Evolutionary conservation across 2,797 vertebrate genomes (phyloP).

Genomic region (Mastacembelus armatus): DNA sequence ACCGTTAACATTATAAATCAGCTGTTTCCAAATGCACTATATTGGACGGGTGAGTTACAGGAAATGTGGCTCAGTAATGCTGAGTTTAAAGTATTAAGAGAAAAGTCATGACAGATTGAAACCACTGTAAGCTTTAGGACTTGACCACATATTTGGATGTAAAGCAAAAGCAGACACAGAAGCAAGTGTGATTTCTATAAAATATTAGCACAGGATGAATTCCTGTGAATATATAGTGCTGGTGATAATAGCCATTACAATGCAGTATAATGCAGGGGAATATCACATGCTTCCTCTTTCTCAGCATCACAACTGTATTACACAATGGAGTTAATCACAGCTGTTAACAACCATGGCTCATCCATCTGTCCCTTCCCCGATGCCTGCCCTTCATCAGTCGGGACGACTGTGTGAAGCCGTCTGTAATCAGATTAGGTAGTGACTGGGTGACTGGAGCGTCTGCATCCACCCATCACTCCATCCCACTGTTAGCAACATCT

Average conservation of each 20-base stretch:
- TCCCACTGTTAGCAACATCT: conserved; percentile 71
- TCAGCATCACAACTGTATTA: conserved; percentile 58
- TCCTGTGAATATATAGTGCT: background rate
- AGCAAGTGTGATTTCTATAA: background rate
- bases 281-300: conserved; percentile 34
- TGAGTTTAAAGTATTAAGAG: background rate
- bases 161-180: no score
- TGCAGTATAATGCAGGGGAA: conserved; percentile 1
- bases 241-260: background rate
- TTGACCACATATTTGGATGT: no score
- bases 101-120: background rate
- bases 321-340: conserved; percentile 70
- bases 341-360: conserved; percentile 64
- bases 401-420: conserved; percentile 58
- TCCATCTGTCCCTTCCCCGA: conserved; percentile 67
- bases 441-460: conserved; percentile 67
- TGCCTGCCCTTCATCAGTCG: conserved; percentile 50
- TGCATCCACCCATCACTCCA: conserved; percentile 61
- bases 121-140: background rate
- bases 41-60: background rate
- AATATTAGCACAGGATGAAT: background rate
- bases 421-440: conserved; percentile 78
- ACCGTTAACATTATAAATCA: background rate
- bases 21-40: background rate
- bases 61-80: background rate